These are phyloP conservation scores for Zoanthus sansibaricus DNA, from an alignment of 92 coral and sea anemone species.

Conservation along the genomic window DNA sequence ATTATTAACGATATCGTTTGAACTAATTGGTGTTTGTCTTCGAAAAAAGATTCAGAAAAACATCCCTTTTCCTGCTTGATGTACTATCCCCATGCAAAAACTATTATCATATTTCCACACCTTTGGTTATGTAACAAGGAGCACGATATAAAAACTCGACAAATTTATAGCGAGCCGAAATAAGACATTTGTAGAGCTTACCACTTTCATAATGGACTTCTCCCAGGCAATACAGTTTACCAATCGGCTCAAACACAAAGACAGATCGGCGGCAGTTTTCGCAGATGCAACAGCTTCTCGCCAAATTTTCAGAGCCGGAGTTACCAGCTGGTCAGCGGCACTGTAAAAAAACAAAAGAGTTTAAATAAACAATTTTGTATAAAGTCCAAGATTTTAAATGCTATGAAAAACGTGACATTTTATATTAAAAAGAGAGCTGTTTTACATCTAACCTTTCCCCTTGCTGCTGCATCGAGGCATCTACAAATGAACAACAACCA, in stretches of 20 bases:
- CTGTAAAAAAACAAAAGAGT: constrained; percentile 20
- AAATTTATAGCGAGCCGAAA: too few relatives aligned
- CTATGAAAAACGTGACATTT: too few relatives aligned
- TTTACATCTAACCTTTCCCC: constrained; percentile 17
- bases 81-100: too few relatives aligned
- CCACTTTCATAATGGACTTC: constrained; percentile 99
- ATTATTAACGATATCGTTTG: too few relatives aligned
- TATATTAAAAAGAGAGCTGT: not conserved
- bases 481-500: not conserved
- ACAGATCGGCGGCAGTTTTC: constrained; percentile 86
- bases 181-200: constrained; percentile 45
- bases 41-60: too few relatives aligned
- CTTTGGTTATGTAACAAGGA: not conserved
- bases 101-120: too few relatives aligned
- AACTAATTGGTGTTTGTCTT: too few relatives aligned
- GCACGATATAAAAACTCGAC: not conserved
- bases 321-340: constrained; percentile 72
- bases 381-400: too few relatives aligned
- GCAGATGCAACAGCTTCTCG: constrained; percentile 85
- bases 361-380: not conserved
- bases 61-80: too few relatives aligned
- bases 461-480: constrained; percentile 21
- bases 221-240: constrained; percentile 96
- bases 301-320: constrained; percentile 91
- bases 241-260: constrained; percentile 87